Base-by-base conservation (phyloP, 2,797 vertebrate genomes). In the Geotrypetes seraphini region DNA sequence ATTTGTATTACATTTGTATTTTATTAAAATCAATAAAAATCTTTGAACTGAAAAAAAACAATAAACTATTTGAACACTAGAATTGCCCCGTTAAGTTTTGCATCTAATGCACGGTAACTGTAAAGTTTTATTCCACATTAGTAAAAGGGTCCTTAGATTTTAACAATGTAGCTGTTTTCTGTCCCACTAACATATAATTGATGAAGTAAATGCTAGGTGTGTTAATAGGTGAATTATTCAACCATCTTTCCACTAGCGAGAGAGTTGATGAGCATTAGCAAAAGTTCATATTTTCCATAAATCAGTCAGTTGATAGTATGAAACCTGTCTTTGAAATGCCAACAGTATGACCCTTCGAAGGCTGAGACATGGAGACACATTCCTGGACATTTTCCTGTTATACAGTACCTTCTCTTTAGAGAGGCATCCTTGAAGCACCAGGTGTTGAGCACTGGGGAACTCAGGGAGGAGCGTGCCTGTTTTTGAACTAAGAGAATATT, bases 401-500 rank as follows among this genome's bases (percentile, higher is more conserved):
- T 41, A 28, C 66, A 59, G 42, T 54, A 94, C 95, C 91, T 97
- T 99, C 42, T 99, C 95, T 75, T 90, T 92, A 59, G 93, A 88
- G 66, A 90, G 56, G 29, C 85, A 86, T 28, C 83, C 88, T 56
- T 92, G 91, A 63, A 97, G 87, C 30, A 96, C 72, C 33, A 99
- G 87, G 47, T 97, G 92, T 51, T 93, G 91, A 46, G 91, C 89
- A 16, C 71, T 93, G 36, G 94, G 95, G 53, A 99, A 99, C 54
- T 99, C 94, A 20, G 95, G 95, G 14, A 99, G 89, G 28, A 99
- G 69, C 1, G 93, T 99, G 66, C 94, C 95, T 3, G 94, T 99
- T 83, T 99, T 99, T 37, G 94, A 97, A 66, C 91, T 99, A 43
- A 99, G 69, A 10, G 93, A 97, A 56, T 97, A 99, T 78, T 99